These are phyloP conservation scores for Myotis planiceps DNA, from an alignment of 2,797 vertebrate genomes.

Conservation along the genomic window DNA sequence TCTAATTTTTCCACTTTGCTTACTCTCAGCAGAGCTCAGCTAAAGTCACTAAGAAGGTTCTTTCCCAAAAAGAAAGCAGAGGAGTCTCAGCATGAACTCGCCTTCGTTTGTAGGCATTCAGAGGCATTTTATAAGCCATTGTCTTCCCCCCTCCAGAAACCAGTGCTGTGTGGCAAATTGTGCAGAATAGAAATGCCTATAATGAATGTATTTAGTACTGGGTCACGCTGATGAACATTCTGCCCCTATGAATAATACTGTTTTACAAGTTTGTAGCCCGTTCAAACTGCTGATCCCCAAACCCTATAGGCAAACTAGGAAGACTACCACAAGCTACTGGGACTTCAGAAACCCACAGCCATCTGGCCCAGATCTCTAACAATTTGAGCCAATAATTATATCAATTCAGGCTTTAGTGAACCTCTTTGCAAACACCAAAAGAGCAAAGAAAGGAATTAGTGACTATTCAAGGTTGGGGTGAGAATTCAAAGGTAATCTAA, in stretches of 20 bases:
- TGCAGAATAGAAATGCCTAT: conserved; percentile 92
- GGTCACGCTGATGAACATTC: conserved; percentile 93
- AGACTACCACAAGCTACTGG: conserved; percentile 90
- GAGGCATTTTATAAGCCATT: conserved; percentile 90
- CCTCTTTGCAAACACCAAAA: conserved; percentile 86
- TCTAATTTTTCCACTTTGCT: conserved; percentile 77
- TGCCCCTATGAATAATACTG: conserved; percentile 92
- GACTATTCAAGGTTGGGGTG: conserved; percentile 82
- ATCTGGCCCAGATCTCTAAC: conserved; percentile 92
- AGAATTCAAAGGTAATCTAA: conserved; percentile 89
- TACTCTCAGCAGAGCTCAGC: conserved; percentile 79
- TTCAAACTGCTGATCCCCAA: conserved; percentile 88
- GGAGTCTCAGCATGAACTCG: conserved; percentile 82
- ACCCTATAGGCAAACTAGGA: conserved; percentile 89
- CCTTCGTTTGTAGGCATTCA: conserved; percentile 85
- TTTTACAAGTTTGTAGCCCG: conserved; percentile 90
- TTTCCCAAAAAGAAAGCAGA: conserved; percentile 78
- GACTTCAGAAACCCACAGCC: conserved; percentile 91
- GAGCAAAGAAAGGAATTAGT: conserved; percentile 88
- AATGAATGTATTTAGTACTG: conserved; percentile 95
- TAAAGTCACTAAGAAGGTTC: conserved; percentile 83
- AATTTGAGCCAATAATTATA: conserved; percentile 92
- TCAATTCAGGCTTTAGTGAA: conserved; percentile 89
- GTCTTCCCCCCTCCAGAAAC: conserved; percentile 87
- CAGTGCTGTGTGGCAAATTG: conserved; percentile 93